A percentile compares a stretch with the other conserved stretches of the same genome.
These are phyloP conservation scores for Neolamprologus tretocephalus DNA, from an alignment of 2,113 vertebrate species.

Conservation along the genomic window DNA sequence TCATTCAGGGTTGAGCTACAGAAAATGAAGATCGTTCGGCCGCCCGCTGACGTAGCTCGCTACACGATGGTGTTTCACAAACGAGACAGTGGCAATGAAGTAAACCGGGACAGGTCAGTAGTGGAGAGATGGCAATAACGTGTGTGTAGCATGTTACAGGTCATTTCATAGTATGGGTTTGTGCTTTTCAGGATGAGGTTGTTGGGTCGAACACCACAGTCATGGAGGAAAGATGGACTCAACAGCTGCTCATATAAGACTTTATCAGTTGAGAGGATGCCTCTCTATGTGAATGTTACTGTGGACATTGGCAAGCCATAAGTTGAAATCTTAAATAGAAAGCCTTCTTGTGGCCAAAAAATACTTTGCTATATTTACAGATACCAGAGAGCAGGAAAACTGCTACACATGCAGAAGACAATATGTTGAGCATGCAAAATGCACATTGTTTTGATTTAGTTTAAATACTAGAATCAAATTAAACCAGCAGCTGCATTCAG, in stretches of 20 bases:
- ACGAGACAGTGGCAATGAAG: constrained; percentile 85
- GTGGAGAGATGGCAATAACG: not conserved
- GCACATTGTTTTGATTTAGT: not conserved
- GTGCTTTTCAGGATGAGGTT: constrained; percentile 79
- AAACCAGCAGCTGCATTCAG: not conserved
- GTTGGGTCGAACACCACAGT: constrained; percentile 72
- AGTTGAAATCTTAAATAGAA: constrained; percentile 21
- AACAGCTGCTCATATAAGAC: constrained; percentile 83
- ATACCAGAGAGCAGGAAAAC: not conserved
- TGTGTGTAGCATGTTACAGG: not conserved
- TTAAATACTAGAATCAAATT: not conserved
- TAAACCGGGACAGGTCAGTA: constrained; percentile 83
- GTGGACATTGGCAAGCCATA: constrained; percentile 77
- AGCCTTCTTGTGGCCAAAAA: constrained; percentile 11
- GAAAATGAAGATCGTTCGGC: constrained; percentile 84
- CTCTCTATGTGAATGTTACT: constrained; percentile 85
- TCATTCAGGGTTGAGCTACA: constrained; percentile 80
- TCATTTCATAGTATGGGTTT: not conserved
- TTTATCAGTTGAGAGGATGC: constrained; percentile 75
- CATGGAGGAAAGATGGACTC: constrained; percentile 85
- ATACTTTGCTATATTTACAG: not conserved
- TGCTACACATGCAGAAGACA: not conserved
- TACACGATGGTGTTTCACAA: constrained; percentile 97
- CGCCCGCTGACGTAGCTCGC: constrained; percentile 75
- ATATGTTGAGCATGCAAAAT: not conserved